Evolutionary conservation across 2,113 vertebrate genomes (phyloP).

Genomic region (Aldabrachelys gigantea): DNA sequence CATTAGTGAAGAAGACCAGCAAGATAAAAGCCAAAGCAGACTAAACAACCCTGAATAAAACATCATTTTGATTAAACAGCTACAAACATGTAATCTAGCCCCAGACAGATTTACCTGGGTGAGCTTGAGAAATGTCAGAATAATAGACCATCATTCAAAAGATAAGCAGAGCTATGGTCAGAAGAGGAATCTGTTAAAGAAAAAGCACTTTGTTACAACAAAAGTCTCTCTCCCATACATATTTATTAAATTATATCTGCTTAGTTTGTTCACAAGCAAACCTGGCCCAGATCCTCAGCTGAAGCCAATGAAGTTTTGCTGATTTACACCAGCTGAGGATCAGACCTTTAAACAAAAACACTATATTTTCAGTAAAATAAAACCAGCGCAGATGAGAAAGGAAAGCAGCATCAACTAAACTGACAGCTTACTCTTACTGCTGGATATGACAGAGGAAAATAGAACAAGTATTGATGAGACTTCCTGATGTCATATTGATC

Average conservation of each 20-base stretch:
- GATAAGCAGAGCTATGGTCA: background rate
- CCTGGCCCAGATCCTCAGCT: background rate
- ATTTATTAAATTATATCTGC: background rate
- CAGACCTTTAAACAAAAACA: fast-evolving
- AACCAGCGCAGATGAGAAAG: background rate
- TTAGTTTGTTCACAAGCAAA: background rate
- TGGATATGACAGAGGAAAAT: background rate
- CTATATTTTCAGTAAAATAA: background rate
- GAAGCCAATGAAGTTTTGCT: background rate
- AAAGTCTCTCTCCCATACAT: background rate
- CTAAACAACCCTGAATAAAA: background rate
- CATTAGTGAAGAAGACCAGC: slow-evolving; percentile 16
- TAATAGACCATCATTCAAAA: slow-evolving; percentile 7
- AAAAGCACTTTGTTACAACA: slow-evolving; percentile 19
- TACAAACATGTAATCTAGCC: slow-evolving; percentile 15
- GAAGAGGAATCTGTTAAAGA: slow-evolving; percentile 15
- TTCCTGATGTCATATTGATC: slow-evolving; percentile 22
- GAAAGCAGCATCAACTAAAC: background rate
- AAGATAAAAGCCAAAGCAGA: slow-evolving; percentile 39
- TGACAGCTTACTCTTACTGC: slow-evolving; percentile 3
- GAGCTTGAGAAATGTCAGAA: slow-evolving; percentile 3
- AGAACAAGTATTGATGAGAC: background rate
- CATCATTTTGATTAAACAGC: slow-evolving; percentile 4
- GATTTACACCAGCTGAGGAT: background rate
- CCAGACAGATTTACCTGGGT: slow-evolving; percentile 32